These are phyloP conservation scores for Carposina sasakii DNA, from an alignment of 1,140 invertebrate genomes.

Conservation along the genomic window DNA sequence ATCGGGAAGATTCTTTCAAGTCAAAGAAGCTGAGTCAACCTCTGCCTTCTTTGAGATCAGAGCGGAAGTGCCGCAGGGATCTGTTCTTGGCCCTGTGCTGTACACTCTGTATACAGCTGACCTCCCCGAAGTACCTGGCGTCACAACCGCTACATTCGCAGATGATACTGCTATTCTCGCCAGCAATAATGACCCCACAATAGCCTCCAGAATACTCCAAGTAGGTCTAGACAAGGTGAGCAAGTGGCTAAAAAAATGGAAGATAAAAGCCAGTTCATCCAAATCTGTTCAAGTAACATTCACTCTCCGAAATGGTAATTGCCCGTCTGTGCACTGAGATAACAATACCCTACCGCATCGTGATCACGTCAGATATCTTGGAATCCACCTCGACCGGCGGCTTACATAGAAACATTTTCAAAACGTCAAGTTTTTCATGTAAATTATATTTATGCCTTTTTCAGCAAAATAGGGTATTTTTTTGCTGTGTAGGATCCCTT, in stretches of 20 bases:
- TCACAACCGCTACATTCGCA: neutral
- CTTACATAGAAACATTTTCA: conserved; percentile 10
- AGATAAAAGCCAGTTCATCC: conserved; percentile 5
- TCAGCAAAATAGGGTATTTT: too few relatives aligned
- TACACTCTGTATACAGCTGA: conserved; percentile 13
- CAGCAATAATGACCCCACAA: neutral
- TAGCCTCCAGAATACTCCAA: neutral
- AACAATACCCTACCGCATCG: neutral
- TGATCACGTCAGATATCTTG: neutral
- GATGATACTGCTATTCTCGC: neutral
- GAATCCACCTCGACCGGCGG: conserved; percentile 9
- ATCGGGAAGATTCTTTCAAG: neutral
- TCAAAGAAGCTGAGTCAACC: neutral
- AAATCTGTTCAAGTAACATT: conserved; percentile 5
- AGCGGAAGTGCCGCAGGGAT: conserved; percentile 14
- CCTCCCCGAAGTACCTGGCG: neutral
- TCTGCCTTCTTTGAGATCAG: conserved; percentile 3
- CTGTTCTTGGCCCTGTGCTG: conserved; percentile 11
- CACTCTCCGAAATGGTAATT: neutral
- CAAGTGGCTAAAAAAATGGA: neutral
- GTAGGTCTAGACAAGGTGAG: neutral
- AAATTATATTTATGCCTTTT: too few relatives aligned
- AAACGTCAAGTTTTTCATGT: neutral
- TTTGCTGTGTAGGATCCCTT: too few relatives aligned
- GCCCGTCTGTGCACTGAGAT: neutral